Evolutionary conservation across 2,797 vertebrate genomes (phyloP).

Genomic region (Crocidura indochinensis): DNA sequence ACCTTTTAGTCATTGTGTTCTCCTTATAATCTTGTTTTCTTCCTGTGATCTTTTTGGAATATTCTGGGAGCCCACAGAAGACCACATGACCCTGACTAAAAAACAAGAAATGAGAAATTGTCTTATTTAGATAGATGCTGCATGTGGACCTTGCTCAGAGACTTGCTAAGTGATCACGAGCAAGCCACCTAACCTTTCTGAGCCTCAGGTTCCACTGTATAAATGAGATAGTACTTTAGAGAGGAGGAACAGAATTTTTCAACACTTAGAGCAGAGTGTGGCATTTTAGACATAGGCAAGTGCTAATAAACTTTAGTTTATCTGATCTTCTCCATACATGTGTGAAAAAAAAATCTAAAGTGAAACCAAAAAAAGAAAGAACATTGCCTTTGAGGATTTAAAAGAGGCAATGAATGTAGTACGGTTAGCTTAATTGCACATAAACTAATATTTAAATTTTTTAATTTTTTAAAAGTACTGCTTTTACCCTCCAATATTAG

Average conservation of each 20-base stretch:
- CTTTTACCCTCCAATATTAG: background rate
- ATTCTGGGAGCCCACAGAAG: too few relatives aligned
- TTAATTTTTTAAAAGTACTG: background rate
- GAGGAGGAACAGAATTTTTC: background rate
- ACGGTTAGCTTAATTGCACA: background rate
- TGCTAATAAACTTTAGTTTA: background rate
- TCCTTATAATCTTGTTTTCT: too few relatives aligned
- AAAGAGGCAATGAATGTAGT: background rate
- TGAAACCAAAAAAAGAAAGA: background rate
- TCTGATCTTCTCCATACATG: accelerated
- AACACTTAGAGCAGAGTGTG: background rate
- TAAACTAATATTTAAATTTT: background rate
- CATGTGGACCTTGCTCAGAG: background rate
- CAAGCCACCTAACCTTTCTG: constrained; percentile 1
- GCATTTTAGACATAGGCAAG: background rate
- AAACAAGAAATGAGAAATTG: too few relatives aligned
- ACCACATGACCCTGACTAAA: too few relatives aligned
- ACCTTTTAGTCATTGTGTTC: too few relatives aligned
- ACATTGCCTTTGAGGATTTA: background rate
- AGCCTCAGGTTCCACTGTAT: background rate
- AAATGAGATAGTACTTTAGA: constrained; percentile 4
- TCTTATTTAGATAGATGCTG: background rate
- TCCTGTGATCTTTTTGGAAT: too few relatives aligned
- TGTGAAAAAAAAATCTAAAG: background rate
- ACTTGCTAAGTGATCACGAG: background rate